phyloP scores from a whole-genome alignment of 2,113 vertebrate species.

The Orcinus orca region DNA sequence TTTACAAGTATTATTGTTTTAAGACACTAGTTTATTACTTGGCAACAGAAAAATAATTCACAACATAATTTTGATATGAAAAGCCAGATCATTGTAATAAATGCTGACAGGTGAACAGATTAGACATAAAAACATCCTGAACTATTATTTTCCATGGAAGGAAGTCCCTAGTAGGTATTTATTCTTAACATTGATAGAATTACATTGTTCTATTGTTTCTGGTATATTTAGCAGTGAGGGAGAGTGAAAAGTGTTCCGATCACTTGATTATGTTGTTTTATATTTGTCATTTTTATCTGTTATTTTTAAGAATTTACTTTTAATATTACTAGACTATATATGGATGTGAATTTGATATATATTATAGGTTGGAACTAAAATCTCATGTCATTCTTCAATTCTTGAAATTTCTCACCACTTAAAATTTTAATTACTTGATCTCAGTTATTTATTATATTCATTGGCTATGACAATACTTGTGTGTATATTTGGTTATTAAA shows the following conservation, averaged over 20 bases:
- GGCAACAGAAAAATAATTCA: neutral
- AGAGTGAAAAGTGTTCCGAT: neutral
- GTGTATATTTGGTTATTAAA: neutral
- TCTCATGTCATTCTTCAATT: neutral
- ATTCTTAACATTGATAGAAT: neutral
- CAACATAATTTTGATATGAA: neutral
- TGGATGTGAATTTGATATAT: neutral
- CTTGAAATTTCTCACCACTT: neutral
- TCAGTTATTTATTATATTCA: neutral
- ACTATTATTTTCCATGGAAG: neutral
- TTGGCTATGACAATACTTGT: neutral
- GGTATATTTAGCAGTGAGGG: neutral
- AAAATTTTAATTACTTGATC: neutral
- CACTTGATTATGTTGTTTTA: neutral
- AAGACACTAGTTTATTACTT: neutral
- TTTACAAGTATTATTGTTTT: neutral
- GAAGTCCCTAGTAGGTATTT: neutral
- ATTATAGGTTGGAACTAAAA: neutral
- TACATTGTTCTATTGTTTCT: neutral
- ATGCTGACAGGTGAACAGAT: neutral
- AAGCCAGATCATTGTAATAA: neutral
- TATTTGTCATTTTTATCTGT: neutral
- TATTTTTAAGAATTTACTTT: neutral
- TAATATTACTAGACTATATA: neutral
- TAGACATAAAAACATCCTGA: neutral